phyloP scores from a whole-genome alignment of 2,797 vertebrate genomes.

The Sebastolobus altivelis region DNA sequence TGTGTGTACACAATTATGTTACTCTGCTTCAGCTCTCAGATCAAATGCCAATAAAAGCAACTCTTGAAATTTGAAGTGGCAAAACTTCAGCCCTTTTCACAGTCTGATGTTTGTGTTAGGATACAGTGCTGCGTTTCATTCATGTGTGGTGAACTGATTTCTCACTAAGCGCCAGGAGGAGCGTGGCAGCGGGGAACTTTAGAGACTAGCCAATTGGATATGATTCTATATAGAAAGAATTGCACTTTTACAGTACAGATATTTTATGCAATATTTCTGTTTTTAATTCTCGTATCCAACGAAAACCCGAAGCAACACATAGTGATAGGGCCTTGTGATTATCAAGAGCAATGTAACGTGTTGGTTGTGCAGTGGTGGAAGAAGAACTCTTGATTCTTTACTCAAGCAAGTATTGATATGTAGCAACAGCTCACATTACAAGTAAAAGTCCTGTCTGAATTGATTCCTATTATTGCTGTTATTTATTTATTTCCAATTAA shows the following conservation, averaged over 20 bases:
- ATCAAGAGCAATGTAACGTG: not conserved
- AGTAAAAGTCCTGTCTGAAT: not conserved
- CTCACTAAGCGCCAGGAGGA: conserved; percentile 64
- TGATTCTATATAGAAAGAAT: conserved; percentile 33
- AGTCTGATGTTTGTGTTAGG: conserved; percentile 75
- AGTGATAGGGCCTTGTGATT: not conserved
- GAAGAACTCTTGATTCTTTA: not conserved
- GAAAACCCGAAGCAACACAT: not conserved
- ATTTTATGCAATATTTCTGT: conserved; percentile 8
- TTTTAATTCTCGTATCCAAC: conserved; percentile 6
- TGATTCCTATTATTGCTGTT: not conserved
- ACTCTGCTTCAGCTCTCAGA: conserved; percentile 75
- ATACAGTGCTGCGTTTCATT: conserved; percentile 81
- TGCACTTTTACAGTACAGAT: conserved; percentile 1
- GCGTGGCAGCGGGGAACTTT: conserved; percentile 52
- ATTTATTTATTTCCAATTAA: not conserved
- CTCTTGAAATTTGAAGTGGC: conserved; percentile 80
- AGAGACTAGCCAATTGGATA: conserved; percentile 36
- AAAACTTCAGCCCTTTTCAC: conserved; percentile 73
- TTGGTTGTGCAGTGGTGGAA: not conserved
- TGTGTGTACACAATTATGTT: conserved; percentile 72
- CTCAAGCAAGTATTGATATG: not conserved
- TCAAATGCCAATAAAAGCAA: conserved; percentile 84
- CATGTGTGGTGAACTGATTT: conserved; percentile 68
- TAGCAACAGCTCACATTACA: not conserved